phyloP scores from a whole-genome alignment of 2,113 vertebrate species.

The Grammatotria lemairii region DNA sequence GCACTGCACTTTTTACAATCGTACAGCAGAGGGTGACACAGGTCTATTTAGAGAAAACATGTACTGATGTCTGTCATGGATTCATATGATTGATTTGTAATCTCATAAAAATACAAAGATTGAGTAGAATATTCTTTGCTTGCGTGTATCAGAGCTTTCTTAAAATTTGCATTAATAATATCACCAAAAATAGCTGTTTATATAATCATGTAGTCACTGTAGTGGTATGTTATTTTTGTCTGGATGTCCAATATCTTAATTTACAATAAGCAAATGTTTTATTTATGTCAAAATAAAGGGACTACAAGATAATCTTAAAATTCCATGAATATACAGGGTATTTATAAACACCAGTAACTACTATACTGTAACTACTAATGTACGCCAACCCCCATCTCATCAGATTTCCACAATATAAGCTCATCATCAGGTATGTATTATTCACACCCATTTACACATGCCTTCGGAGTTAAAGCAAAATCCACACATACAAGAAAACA shows the following conservation, averaged over 20 bases:
- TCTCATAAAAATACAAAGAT: background rate
- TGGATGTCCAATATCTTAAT: background rate
- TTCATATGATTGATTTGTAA: background rate
- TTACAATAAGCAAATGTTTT: background rate
- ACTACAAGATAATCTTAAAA: fast-evolving
- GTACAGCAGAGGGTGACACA: slow-evolving; percentile 33
- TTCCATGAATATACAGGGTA: background rate
- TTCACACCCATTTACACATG: background rate
- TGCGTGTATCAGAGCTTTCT: background rate
- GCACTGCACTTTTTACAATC: background rate
- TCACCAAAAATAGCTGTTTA: background rate
- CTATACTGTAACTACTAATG: background rate
- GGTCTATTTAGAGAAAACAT: background rate
- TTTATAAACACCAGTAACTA: background rate
- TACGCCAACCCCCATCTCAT: background rate
- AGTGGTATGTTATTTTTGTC: background rate
- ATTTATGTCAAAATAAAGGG: background rate
- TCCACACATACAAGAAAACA: background rate
- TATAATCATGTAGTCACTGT: background rate
- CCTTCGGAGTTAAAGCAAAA: background rate
- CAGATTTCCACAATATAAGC: background rate
- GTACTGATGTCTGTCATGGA: background rate
- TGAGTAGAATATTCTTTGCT: background rate
- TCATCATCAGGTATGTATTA: background rate
- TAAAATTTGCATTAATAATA: background rate